Base-by-base conservation (phyloP, 2,888 invertebrate species). In the Lepidochrysops patricia region DNA sequence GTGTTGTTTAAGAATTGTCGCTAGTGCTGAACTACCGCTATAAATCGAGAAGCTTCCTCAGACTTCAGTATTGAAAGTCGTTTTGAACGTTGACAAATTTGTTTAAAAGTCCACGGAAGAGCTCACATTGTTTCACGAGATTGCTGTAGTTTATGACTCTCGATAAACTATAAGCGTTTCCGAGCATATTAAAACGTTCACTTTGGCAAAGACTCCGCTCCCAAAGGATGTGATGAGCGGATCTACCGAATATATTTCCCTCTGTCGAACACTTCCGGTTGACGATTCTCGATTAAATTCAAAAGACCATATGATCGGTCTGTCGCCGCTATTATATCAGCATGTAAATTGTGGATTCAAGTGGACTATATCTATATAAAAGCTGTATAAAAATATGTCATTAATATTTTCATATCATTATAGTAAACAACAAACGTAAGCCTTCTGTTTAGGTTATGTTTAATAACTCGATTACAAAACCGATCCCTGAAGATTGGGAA, bases 181-280 rank as follows among this genome's bases (percentile, higher is more conserved):
- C 43, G 23, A 23, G 43, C 50, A 25, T 50, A 50, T 26, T 50
- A 50, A 26, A 50, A 50, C 50, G 50, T 25, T 26, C 50, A 50
- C 26, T 50, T 50, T 50, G 50, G 25, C 50, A 50, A 50, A 50
- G 50, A 50, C 13, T 50, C 6, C 50, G 13, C 50, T 26, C 50
- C 50, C 26, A 26, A 50, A 50, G 50, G 50, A 50, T 50, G 50
- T 26, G 50, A 26, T 50, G 50, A 50, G 50, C 25, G 50, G 50
- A 50, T 50, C 26, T 25, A 50, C 26, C 50, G 50, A 43, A 43
- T 43, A 43, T 43, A 43, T 50, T 50, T 25, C 50, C 26, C 50
- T 50, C 50, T n/a, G 25, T 26, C 15, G 50, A 26, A 50, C 50
- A 26, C 50, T 50, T n/a, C 25, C 26, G 23, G 50, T 26, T 50